phyloP scores from a whole-genome alignment of 2,888 invertebrate genomes.

The Nematopogon swammerdamellus region DNA sequence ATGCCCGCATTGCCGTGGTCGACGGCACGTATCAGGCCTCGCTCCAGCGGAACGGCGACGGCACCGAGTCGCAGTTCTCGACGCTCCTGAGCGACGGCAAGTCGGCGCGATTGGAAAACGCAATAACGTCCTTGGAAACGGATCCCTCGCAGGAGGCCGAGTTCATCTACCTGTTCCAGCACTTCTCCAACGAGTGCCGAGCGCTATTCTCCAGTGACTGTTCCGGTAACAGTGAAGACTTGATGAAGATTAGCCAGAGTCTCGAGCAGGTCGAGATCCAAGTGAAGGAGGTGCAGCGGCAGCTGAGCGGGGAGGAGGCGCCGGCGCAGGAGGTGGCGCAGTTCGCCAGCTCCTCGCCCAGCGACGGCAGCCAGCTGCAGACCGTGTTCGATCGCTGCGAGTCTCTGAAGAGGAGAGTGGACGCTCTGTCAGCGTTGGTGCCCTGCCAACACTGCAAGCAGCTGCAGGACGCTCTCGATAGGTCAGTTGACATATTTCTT shows the following conservation, averaged over 20 bases:
- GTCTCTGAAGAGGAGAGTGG: slow-evolving; percentile 42
- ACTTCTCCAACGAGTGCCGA: slow-evolving; percentile 61
- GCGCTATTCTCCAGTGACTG: slow-evolving; percentile 56
- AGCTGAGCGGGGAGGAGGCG: slow-evolving; percentile 23
- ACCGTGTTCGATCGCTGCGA: slow-evolving; percentile 31
- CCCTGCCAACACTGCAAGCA: slow-evolving; percentile 52
- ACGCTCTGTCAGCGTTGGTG: slow-evolving; percentile 46
- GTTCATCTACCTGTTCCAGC: slow-evolving; percentile 64
- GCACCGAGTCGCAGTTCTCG: slow-evolving; percentile 24
- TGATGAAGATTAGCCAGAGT: slow-evolving; percentile 53
- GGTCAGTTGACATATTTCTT: slow-evolving; percentile 21
- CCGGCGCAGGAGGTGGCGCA: slow-evolving; percentile 10
- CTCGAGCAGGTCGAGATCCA: slow-evolving; percentile 48
- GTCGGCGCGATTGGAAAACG: slow-evolving; percentile 22
- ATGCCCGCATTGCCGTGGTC: slow-evolving; percentile 70
- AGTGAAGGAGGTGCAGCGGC: slow-evolving; percentile 37
- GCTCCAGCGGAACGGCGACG: slow-evolving; percentile 23
- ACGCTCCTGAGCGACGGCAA: slow-evolving; percentile 2
- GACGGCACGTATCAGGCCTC: slow-evolving; percentile 53
- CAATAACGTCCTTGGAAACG: slow-evolving; percentile 41
- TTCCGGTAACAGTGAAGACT: slow-evolving; percentile 54
- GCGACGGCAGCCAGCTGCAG: slow-evolving; percentile 9
- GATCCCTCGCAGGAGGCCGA: slow-evolving; percentile 62
- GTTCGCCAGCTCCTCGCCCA: slow-evolving; percentile 6
- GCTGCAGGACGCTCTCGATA: slow-evolving; percentile 52